These are phyloP conservation scores for Phenacoccus solenopsis DNA, from an alignment of 1,140 invertebrate genomes.

Conservation along the genomic window DNA sequence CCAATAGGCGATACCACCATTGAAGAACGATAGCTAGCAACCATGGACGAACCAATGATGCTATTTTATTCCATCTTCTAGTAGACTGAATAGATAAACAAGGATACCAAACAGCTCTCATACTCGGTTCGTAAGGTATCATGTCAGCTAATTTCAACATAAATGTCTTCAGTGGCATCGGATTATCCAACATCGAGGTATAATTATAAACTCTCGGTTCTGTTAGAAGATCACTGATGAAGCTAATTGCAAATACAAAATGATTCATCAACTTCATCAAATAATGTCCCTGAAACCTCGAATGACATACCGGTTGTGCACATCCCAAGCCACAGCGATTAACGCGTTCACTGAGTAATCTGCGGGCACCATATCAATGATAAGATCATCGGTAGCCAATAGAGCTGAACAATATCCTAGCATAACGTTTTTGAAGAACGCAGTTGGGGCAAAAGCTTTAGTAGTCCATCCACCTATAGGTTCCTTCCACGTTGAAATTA, in stretches of 20 bases:
- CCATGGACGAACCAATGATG: background rate
- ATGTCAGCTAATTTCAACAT: background rate
- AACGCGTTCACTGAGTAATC: constrained; percentile 69
- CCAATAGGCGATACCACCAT: background rate
- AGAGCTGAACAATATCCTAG: constrained; percentile 66
- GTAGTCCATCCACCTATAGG: constrained; percentile 63
- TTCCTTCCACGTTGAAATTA: constrained; percentile 68
- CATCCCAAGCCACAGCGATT: constrained; percentile 66
- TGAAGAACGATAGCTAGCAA: background rate
- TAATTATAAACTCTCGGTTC: constrained; percentile 5
- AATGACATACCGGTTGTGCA: constrained; percentile 38
- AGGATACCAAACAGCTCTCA: background rate
- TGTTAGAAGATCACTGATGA: background rate
- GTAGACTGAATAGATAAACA: background rate
- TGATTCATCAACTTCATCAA: too few relatives aligned
- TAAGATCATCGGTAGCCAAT: constrained; percentile 42
- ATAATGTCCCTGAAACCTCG: too few relatives aligned
- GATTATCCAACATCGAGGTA: constrained; percentile 3
- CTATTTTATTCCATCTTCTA: background rate
- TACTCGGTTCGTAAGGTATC: background rate
- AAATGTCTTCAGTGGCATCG: background rate
- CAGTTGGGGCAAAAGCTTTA: constrained; percentile 65
- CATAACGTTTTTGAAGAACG: constrained; percentile 51
- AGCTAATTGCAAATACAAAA: background rate
- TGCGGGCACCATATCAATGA: constrained; percentile 68